These are phyloP conservation scores for Caenorhabditis plicata DNA, from an alignment of 2,888 invertebrate genomes.

Conservation along the genomic window DNA sequence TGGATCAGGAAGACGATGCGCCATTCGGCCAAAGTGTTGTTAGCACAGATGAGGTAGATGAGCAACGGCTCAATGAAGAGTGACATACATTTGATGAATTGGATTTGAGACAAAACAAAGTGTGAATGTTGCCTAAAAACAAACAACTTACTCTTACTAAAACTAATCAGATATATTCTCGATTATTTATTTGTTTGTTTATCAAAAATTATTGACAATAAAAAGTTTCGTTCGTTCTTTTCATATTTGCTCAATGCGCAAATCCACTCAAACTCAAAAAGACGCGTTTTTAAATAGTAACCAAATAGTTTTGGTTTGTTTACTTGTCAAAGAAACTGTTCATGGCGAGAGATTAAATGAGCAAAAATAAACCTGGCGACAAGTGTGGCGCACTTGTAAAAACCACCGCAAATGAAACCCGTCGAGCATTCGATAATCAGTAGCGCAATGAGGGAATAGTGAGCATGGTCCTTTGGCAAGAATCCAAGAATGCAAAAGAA, in stretches of 20 bases:
- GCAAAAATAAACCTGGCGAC: conserved; percentile 44
- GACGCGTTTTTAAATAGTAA: too few relatives aligned
- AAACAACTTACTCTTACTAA: neutral
- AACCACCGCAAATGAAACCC: conserved; percentile 55
- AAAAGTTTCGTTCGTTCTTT: too few relatives aligned
- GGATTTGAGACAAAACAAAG: conserved; percentile 60
- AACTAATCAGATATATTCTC: too few relatives aligned
- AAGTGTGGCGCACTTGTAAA: conserved; percentile 56
- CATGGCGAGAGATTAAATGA: neutral
- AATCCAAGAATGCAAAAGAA: conserved; percentile 53
- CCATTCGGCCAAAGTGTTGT: conserved; percentile 52
- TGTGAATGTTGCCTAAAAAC: conserved; percentile 59
- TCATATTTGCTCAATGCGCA: too few relatives aligned
- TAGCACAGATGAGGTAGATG: conserved; percentile 44
- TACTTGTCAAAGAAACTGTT: too few relatives aligned
- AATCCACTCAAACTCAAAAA: too few relatives aligned
- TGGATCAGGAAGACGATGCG: conserved; percentile 54
- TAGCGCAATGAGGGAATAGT: conserved; percentile 35
- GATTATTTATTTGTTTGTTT: too few relatives aligned
- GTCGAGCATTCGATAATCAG: conserved; percentile 49
- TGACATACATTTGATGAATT: conserved; percentile 61
- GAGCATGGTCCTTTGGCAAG: conserved; percentile 36
- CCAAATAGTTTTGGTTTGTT: too few relatives aligned
- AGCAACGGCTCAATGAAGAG: conserved; percentile 60
- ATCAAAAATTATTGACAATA: too few relatives aligned